phyloP scores from a whole-genome alignment of 1,140 invertebrate genomes.

The Phthorimaea operculella region DNA sequence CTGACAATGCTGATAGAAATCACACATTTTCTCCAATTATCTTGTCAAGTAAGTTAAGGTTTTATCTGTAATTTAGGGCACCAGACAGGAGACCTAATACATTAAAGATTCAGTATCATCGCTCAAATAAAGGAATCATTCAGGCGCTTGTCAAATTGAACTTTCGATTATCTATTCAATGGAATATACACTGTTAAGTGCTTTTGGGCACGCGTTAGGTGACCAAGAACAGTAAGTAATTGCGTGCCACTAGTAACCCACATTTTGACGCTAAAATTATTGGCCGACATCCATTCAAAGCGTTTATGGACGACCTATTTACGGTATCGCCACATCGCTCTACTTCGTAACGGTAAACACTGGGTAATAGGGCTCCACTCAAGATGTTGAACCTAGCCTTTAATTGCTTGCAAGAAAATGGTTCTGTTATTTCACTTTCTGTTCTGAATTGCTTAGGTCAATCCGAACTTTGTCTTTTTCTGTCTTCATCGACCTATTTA shows the following conservation, averaged over 20 bases:
- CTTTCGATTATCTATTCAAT: conserved; percentile 3
- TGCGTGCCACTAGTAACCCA: conserved; percentile 55
- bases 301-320: conserved; percentile 51
- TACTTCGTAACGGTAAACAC: conserved; percentile 32
- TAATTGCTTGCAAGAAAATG: too few relatives aligned
- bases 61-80: not conserved
- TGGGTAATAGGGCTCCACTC: conserved; percentile 27
- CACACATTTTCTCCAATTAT: not conserved
- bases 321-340: conserved; percentile 54
- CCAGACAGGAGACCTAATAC: not conserved
- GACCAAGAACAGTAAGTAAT: conserved; percentile 18
- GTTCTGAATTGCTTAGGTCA: too few relatives aligned
- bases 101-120: not conserved
- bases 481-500: not conserved
- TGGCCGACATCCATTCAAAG: conserved; percentile 40
- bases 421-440: too few relatives aligned
- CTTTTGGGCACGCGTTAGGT: not conserved
- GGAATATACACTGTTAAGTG: not conserved
- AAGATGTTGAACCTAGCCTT: conserved; percentile 13
- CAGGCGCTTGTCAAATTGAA: not conserved
- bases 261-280: conserved; percentile 54
- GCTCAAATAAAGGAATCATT: not conserved
- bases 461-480: not conserved
- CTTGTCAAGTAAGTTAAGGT: not conserved
- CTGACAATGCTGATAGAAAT: not conserved